Percentiles rank a stretch among this genome's conserved stretches.
These are phyloP conservation scores for Opisthocomus hoazin DNA, from an alignment of 2,113 vertebrate species.

Conservation along the genomic window DNA sequence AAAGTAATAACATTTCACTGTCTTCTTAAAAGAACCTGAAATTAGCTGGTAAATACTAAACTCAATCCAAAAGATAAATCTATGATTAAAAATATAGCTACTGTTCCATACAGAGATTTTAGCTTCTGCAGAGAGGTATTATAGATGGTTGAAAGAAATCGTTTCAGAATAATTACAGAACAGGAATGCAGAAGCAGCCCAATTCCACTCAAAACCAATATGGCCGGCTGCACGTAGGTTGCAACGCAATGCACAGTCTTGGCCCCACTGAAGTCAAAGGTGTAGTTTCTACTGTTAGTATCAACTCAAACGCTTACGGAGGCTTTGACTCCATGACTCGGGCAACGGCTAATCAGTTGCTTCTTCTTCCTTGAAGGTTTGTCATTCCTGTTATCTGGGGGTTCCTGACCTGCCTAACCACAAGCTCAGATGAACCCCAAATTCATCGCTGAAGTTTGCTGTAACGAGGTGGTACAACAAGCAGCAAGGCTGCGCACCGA, in stretches of 20 bases:
- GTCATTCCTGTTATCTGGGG: not conserved
- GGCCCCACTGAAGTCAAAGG: not conserved
- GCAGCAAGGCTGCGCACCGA: not conserved
- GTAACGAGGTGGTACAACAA: not conserved
- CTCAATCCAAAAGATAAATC: not conserved
- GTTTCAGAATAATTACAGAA: not conserved
- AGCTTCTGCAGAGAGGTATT: not conserved
- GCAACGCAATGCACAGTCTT: not conserved
- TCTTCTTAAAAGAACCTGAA: slow-evolving; percentile 7
- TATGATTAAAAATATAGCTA: not conserved
- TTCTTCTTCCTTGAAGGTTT: not conserved
- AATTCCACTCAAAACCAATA: not conserved
- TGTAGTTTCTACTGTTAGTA: not conserved
- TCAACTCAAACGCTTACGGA: not conserved
- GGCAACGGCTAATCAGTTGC: not conserved
- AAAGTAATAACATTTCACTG: not conserved
- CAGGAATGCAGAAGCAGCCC: not conserved
- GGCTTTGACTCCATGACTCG: not conserved
- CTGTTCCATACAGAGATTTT: not conserved
- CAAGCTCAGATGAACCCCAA: not conserved
- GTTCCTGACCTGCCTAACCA: not conserved
- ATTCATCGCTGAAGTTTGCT: not conserved
- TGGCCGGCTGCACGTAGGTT: not conserved
- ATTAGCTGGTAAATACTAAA: slow-evolving; percentile 41
- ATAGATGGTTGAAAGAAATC: not conserved